A percentile compares a stretch with the other conserved stretches of the same genome.
Conservation (phyloP, 1,140 invertebrate species). For the Drosophila lacertosa region DNA sequence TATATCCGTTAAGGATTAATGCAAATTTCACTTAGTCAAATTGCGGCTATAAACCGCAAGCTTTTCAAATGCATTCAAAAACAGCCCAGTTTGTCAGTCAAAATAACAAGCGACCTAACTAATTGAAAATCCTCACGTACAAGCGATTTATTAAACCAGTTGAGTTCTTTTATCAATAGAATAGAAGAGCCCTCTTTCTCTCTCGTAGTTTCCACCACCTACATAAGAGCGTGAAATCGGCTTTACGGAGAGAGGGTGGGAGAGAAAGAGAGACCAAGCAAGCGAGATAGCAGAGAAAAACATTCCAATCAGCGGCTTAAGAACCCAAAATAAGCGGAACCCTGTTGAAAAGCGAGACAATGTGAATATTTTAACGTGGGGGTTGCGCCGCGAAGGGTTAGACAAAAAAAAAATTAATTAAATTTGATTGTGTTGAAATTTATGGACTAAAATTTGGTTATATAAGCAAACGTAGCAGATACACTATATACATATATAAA, state of each 20-base stretch:
- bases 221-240: conserved; percentile 70
- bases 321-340: conserved; percentile 32
- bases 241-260: conserved; percentile 38
- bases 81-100: conserved; percentile 13
- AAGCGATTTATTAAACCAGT: conserved; percentile 47
- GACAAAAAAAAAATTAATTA: conserved; percentile 73
- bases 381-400: conserved; percentile 42
- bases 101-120: conserved; percentile 66
- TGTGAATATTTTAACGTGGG: conserved; percentile 17
- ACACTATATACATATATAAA: background rate
- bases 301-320: conserved; percentile 80
- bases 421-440: conserved; percentile 77
- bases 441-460: conserved; percentile 41
- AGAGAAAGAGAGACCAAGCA: background rate
- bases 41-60: conserved; percentile 72
- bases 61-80: conserved; percentile 39
- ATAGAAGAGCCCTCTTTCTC: conserved; percentile 12
- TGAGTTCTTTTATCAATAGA: conserved; percentile 32
- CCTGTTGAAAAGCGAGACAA: conserved; percentile 49
- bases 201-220: conserved; percentile 46
- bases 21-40: conserved; percentile 76
- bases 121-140: conserved; percentile 74
- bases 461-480: conserved; percentile 9
- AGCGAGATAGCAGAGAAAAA: conserved; percentile 48
- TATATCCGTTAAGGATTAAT: conserved; percentile 58